These are phyloP conservation scores for Labroides dimidiatus DNA, from an alignment of 2,797 vertebrate species.

Conservation along the genomic window DNA sequence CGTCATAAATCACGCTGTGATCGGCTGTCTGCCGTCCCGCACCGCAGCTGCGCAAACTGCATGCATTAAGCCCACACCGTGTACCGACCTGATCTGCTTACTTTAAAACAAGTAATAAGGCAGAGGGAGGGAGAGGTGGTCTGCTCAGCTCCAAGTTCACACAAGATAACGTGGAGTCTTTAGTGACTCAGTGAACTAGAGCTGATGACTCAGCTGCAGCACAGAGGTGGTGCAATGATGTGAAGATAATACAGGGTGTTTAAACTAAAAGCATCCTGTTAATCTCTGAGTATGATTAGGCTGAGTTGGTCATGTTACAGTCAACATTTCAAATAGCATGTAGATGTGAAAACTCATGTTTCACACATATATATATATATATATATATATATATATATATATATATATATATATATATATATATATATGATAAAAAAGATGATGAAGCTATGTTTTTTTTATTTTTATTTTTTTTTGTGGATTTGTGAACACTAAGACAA, in stretches of 20 bases:
- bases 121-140: conserved; percentile 19
- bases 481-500: no score
- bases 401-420: no score
- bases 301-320: no score
- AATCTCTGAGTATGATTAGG: background rate
- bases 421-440: no score
- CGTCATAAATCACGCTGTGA: conserved; percentile 99
- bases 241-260: conserved; percentile 1
- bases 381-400: no score
- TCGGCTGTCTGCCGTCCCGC: conserved; percentile 95
- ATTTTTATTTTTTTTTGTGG: no score
- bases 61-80: conserved; percentile 83
- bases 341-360: no score
- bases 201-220: conserved; percentile 59
- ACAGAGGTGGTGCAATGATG: conserved; percentile 18
- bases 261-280: background rate
- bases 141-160: conserved; percentile 29
- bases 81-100: conserved; percentile 45
- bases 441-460: no score
- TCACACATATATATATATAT: no score
- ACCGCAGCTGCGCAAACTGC: conserved; percentile 80
- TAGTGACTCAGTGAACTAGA: conserved; percentile 48
- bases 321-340: no score
- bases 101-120: conserved; percentile 55
- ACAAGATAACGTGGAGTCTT: conserved; percentile 32